Evolutionary conservation across 2,797 vertebrate species (phyloP), one percentile per base, ranked within the genome.

Genomic region (Sebastes taczanowskii): DNA sequence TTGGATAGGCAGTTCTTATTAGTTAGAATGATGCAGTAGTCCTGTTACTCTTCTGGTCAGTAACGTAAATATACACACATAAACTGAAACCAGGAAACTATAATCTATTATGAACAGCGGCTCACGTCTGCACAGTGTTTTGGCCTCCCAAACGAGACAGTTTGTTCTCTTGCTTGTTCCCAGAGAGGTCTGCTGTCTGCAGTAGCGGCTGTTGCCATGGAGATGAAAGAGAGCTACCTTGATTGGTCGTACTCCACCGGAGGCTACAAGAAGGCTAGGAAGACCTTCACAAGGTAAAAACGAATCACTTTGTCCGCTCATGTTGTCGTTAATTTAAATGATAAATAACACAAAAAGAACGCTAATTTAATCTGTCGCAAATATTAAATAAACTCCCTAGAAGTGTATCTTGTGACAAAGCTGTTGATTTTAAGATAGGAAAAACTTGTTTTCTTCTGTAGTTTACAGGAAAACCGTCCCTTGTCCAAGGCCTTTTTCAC

Each of bases 171-270:
- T 16, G 52, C 82, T 64, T 90, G 76, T 83, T 88, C 75, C 90
- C 94, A 99, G 98, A 97, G 93, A 94, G 97, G 96, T 64, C 77
- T 98, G 58, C 27, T 77, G 83, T 96, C 95, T 82, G 76, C 94
- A 7, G 93, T 86, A 2, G 87, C 96, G 13, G 77, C 92, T 20
- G 94, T 96, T 85, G 96, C 97, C 73, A 87, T 94, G 88, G 94
- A 92, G 80, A 94, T 99, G 93, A 99, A 99, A 94, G 96, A 97
- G 60, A 88, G 90, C 82, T 99, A 98, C 90, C 94, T 99, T 16
- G 94, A 97, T 74, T 99, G 98, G 98, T 96, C 97, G 16, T 97
- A 96, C 83, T 93, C 92, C 87, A 96, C 76, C 1, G 89, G 94
- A 63, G 97, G 98, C 78, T 98, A 97, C 91, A 98, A 97, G 89